phyloP scores from a whole-genome alignment of 2,113 vertebrate genomes.

The Oreocharis arfaki region DNA sequence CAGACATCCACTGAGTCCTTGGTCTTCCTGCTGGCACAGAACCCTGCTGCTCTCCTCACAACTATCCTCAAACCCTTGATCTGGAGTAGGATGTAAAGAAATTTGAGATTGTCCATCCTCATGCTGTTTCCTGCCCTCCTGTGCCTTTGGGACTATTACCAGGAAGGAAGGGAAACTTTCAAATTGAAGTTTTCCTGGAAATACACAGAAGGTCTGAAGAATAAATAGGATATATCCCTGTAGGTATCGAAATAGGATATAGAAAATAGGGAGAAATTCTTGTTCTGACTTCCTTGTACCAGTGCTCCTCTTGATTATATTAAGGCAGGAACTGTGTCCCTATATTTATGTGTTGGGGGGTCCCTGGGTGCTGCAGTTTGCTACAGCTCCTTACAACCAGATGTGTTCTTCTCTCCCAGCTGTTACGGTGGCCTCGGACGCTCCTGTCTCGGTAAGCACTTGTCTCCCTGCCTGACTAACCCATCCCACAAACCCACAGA shows the following conservation, averaged over 20 bases:
- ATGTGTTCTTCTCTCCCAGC: conserved; percentile 68
- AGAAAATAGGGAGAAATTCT: neutral
- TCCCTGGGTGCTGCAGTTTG: neutral
- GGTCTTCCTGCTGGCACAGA: neutral
- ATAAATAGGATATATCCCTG: neutral
- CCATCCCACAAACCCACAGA: neutral
- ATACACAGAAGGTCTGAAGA: neutral
- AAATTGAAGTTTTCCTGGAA: neutral
- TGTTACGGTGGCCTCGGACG: conserved; percentile 87
- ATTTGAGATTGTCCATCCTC: neutral
- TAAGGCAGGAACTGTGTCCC: neutral
- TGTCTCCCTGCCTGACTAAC: neutral
- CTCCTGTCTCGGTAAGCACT: conserved; percentile 81
- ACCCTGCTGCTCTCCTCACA: neutral
- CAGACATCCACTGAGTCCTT: neutral
- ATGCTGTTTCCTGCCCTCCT: neutral
- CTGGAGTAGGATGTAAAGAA: neutral
- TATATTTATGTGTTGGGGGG: fast-evolving
- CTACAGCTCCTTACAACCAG: neutral
- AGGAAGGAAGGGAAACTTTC: neutral
- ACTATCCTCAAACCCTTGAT: neutral
- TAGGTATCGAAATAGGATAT: neutral
- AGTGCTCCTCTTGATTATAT: neutral
- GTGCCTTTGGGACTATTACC: neutral
- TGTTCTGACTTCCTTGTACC: neutral